These are phyloP conservation scores for Ormyrus labotus DNA, from an alignment of 2,888 invertebrate genomes.

Conservation along the genomic window DNA sequence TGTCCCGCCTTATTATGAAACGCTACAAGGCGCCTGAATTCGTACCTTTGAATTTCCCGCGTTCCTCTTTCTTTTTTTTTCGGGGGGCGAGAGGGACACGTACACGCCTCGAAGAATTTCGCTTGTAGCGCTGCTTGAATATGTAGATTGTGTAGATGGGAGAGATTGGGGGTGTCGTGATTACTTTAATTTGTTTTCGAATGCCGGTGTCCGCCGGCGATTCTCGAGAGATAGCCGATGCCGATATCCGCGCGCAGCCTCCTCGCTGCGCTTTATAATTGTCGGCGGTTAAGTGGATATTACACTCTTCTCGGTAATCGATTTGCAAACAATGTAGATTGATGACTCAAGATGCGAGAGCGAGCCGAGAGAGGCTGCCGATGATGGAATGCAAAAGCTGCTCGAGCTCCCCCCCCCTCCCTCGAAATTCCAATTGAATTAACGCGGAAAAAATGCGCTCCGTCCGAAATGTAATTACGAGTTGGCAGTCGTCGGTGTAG, in stretches of 20 bases:
- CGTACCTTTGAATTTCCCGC: slow-evolving; percentile 50
- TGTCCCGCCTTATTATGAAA: slow-evolving; percentile 42
- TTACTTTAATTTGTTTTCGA: slow-evolving; percentile 56
- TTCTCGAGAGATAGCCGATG: not conserved
- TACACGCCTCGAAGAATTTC: slow-evolving; percentile 21
- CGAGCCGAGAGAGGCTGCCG: not conserved
- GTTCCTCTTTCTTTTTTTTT: not conserved
- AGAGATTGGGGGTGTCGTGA: slow-evolving; percentile 47
- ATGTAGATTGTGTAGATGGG: slow-evolving; percentile 56
- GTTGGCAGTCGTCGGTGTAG: no score
- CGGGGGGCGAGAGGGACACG: no score
- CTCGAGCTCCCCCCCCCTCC: not conserved
- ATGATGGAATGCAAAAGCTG: not conserved
- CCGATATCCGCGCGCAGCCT: not conserved
- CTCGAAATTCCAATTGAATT: no score
- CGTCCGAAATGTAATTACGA: no score
- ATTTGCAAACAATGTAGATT: not conserved
- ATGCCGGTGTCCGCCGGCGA: not conserved
- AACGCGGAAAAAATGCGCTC: no score
- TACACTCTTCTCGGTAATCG: slow-evolving; percentile 24
- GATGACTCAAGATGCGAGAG: not conserved
- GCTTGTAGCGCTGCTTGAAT: slow-evolving; percentile 46
- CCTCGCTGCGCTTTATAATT: slow-evolving; percentile 21
- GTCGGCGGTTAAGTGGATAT: slow-evolving; percentile 11
- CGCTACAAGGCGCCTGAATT: slow-evolving; percentile 48